A percentile compares a stretch with the other conserved stretches of the same genome.
Evolutionary conservation across 1,140 invertebrate species (phyloP).

Genomic region (Zaprionus taronus): DNA sequence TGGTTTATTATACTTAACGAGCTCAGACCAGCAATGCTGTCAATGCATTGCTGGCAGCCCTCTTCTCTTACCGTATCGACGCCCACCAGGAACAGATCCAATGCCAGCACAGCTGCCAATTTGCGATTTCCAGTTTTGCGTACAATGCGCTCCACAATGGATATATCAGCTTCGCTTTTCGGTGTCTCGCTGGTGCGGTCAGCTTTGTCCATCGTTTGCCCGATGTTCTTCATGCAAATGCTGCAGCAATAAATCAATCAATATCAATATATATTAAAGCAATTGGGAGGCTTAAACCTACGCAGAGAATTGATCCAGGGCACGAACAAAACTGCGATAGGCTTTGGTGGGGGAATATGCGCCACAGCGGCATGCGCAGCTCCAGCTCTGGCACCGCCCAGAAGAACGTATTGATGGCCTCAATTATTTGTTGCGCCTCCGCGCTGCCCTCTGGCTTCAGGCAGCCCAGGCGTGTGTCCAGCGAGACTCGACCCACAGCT

Average conservation of each 20-base stretch:
- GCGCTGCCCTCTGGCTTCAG: conserved; percentile 87
- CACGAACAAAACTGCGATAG: conserved; percentile 90
- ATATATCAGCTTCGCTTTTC: conserved; percentile 85
- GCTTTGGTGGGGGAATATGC: conserved; percentile 90
- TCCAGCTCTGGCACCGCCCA: conserved; percentile 91
- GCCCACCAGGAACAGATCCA: conserved; percentile 94
- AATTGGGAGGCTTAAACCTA: conserved; percentile 84
- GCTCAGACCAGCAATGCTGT: too few species aligned
- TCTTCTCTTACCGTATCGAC: conserved; percentile 90
- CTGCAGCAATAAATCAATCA: conserved; percentile 82
- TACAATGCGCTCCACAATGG: conserved; percentile 88
- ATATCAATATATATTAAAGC: conserved; percentile 14
- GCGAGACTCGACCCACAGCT: conserved; percentile 92
- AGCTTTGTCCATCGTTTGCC: conserved; percentile 85
- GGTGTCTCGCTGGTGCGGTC: conserved; percentile 56
- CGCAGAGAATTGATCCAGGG: conserved; percentile 90
- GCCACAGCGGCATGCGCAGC: conserved; percentile 92
- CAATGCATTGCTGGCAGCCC: too few species aligned
- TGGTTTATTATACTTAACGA: too few species aligned
- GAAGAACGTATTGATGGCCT: conserved; percentile 92
- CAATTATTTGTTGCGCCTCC: conserved; percentile 90
- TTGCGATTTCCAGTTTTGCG: conserved; percentile 87
- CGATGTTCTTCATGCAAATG: conserved; percentile 87
- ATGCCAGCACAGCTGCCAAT: conserved; percentile 90
- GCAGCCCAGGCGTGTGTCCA: conserved; percentile 92